phyloP scores from a whole-genome alignment of 2,888 invertebrate genomes.

The Arge pagana region DNA sequence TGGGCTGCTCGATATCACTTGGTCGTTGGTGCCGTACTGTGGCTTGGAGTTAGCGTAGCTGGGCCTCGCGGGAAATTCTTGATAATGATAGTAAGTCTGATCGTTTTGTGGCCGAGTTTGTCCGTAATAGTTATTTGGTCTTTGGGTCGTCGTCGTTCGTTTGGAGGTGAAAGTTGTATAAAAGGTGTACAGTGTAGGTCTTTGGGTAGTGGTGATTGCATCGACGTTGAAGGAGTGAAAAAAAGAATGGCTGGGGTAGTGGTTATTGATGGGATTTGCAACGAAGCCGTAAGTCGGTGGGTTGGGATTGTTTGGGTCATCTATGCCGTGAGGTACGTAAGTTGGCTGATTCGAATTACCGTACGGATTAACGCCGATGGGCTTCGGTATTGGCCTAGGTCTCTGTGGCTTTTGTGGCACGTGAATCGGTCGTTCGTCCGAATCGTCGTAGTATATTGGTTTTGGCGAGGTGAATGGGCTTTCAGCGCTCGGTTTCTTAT shows the following conservation, averaged over 20 bases:
- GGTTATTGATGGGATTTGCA: constrained; percentile 30
- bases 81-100: neutral
- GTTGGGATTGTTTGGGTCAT: constrained; percentile 48
- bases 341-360: constrained; percentile 8
- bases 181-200: constrained; percentile 38
- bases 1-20: neutral
- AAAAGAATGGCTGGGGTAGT: constrained; percentile 35
- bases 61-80: too few species aligned
- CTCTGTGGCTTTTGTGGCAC: constrained; percentile 1
- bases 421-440: neutral
- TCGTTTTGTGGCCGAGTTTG: constrained; percentile 13
- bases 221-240: constrained; percentile 25
- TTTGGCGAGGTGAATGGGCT: constrained; percentile 3
- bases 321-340: constrained; percentile 38
- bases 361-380: constrained; percentile 6
- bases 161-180: constrained; percentile 32
- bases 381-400: constrained; percentile 2
- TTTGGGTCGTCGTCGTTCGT: constrained; percentile 8
- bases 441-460: constrained; percentile 16
- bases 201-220: constrained; percentile 30
- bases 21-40: neutral
- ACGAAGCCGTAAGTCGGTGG: constrained; percentile 42
- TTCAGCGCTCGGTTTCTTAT: neutral
- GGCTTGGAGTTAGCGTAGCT: neutral
- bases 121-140: constrained; percentile 13